Base-by-base conservation (phyloP, 2,797 vertebrate species). In the Kryptopterus vitreolus region DNA sequence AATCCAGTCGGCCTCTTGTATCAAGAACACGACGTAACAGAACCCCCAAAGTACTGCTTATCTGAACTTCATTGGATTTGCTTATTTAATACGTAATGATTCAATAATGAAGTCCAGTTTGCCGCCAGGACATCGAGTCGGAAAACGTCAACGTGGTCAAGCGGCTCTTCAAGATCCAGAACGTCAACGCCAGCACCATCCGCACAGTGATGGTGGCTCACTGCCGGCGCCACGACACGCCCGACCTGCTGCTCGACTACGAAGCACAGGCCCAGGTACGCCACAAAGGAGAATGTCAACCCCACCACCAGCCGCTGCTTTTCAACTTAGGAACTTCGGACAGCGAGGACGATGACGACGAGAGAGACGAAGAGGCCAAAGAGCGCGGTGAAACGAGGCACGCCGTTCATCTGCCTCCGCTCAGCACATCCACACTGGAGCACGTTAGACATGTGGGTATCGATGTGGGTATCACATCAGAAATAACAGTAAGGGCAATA, bases 181-280 rank as follows among this genome's bases (percentile, higher is more conserved):
- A 99, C 90, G 87, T 98, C 80, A 99, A 99, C 0, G 97, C 96
- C 88, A 99, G 98, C 92, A 98, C 96, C 66, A 95, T 99, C 86
- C 96, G 98, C 74, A 98, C 96, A 0, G 96, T 99, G 80, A 98
- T 99, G 96, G 97, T 99, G 87, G 98, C 97, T 0, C 96, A 98
- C 92, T 97, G 96, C 85, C 93, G 93, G 78, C 95, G 96, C 0
- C 96, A 98, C 0, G 93, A 97, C 86, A 92, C 88, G 72, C 96
- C 98, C 0, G 96, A 97, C 86, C 89, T 97, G 78, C 91, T 97
- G 84, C 92, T 96, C 86, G 95, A 96, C 82, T 94, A 94, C 0
- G 93, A 94, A 15, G 52, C 81, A 16, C 79, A 68, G 66, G 52
- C 81, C 22, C 81, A 73, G 68, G 59, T 53, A 6, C 89, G 81